Percentiles rank a stretch among this genome's conserved stretches.
Conservation (phyloP, 2,797 vertebrate genomes). For the Stomatorhinus walkeri region DNA sequence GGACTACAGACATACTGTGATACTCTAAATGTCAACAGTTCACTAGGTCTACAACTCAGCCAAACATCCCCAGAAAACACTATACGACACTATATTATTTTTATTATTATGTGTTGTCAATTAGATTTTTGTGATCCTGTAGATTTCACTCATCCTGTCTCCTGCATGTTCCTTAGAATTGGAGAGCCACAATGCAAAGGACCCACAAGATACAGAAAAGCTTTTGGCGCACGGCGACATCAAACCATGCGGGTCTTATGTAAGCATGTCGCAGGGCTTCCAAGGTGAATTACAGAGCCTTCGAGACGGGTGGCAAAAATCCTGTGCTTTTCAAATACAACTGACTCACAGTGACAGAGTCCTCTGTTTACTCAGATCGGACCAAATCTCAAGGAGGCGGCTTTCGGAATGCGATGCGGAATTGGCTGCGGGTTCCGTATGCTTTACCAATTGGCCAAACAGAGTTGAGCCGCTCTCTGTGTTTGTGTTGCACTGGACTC, state of each 20-base stretch:
- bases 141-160: not conserved
- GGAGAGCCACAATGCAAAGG: not conserved
- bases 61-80: conserved; percentile 30
- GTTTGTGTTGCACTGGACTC: conserved; percentile 76
- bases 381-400: conserved; percentile 94
- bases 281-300: conserved; percentile 75
- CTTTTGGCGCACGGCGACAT: not conserved
- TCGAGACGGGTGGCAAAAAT: conserved; percentile 82
- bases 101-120: not conserved
- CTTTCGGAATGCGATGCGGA: conserved; percentile 96
- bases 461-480: conserved; percentile 89
- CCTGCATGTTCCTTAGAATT: not conserved
- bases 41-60: conserved; percentile 1
- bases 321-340: conserved; percentile 74
- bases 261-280: conserved; percentile 57
- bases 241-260: conserved; percentile 52
- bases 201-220: not conserved
- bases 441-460: conserved; percentile 90
- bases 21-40: not conserved
- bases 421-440: conserved; percentile 84
- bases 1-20: not conserved
- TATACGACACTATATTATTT: conserved; percentile 21
- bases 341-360: conserved; percentile 93
- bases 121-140: not conserved
- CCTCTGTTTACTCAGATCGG: conserved; percentile 95